Evolutionary conservation across 2,797 vertebrate genomes (phyloP).

Genomic region (Crossoptilon crossoptilon): DNA sequence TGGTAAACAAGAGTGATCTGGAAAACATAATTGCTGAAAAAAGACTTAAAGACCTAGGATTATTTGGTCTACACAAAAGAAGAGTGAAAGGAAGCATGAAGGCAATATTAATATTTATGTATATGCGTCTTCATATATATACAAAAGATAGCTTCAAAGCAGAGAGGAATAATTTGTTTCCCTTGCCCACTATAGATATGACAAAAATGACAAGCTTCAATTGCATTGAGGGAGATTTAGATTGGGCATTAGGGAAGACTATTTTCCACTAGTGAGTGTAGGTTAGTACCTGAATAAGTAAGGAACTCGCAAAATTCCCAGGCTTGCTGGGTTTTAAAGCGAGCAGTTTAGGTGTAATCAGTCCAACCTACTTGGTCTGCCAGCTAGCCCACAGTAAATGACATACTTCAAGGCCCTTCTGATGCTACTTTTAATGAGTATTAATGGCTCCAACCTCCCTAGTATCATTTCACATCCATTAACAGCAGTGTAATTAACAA

Average conservation of each 20-base stretch:
- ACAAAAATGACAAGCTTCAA: neutral
- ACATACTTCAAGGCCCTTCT: neutral
- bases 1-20: neutral
- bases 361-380: neutral
- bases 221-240: neutral
- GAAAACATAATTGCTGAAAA: neutral
- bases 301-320: neutral
- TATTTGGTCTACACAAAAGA: neutral
- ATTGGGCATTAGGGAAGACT: neutral
- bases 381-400: neutral
- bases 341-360: neutral
- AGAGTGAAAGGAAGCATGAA: neutral
- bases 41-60: neutral
- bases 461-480: neutral
- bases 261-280: neutral
- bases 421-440: neutral
- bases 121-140: neutral
- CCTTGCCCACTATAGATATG: neutral
- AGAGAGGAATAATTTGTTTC: neutral
- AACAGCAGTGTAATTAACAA: neutral
- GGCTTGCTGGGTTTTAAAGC: neutral
- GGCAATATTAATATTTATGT: neutral
- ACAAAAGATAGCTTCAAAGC: neutral
- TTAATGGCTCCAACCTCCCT: neutral
- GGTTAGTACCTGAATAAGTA: neutral